Evolutionary conservation across 2,113 vertebrate genomes (phyloP).

Genomic region (Nycticryphes semicollaris): DNA sequence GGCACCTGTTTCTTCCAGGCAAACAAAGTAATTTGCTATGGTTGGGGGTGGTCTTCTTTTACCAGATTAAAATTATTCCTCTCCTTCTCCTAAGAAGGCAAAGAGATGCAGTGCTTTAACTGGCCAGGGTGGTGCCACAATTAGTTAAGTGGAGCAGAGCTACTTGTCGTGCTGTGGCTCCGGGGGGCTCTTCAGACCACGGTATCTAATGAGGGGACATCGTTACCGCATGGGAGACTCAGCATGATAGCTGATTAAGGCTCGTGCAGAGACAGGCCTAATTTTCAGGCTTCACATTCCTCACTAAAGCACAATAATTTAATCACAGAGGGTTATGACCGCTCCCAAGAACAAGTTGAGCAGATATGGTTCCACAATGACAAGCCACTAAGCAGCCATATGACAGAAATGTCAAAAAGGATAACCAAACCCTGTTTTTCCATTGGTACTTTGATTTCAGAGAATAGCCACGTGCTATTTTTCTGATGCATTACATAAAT

Average conservation of each 20-base stretch:
- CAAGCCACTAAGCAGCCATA: neutral
- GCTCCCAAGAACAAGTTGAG: neutral
- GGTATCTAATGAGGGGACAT: rapidly evolving
- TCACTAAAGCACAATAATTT: neutral
- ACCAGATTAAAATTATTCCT: neutral
- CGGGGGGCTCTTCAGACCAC: neutral
- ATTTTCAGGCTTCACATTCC: neutral
- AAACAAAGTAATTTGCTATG: neutral
- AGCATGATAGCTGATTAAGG: neutral
- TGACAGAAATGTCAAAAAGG: neutral
- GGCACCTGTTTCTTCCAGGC: neutral
- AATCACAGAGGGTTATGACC: neutral
- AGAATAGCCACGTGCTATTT: neutral
- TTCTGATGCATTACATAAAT: neutral
- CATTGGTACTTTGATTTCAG: neutral
- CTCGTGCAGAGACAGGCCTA: neutral
- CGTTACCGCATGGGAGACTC: neutral
- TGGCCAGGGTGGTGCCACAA: neutral
- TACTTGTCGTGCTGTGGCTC: neutral
- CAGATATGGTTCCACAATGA: neutral
- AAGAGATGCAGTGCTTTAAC: neutral
- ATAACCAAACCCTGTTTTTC: neutral
- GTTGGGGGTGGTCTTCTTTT: neutral
- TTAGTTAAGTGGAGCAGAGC: neutral
- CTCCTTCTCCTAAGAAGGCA: neutral